Evolutionary conservation across 2,113 vertebrate genomes (phyloP), one percentile per base, ranked within the genome.

Genomic region (Cygnus atratus): DNA sequence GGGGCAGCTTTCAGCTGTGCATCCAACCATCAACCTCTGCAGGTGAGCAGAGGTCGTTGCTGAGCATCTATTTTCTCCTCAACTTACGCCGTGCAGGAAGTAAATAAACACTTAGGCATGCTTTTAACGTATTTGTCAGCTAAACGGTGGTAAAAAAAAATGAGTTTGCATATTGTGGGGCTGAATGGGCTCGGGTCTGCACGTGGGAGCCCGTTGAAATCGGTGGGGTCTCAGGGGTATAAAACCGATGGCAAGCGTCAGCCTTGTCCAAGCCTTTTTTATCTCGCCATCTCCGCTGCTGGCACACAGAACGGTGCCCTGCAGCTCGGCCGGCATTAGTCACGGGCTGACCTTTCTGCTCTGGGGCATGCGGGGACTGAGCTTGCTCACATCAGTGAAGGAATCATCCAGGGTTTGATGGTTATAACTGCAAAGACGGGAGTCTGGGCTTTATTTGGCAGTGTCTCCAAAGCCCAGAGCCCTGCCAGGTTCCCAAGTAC

Each of bases 11-110:
- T 92, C 91, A 95, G 91, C 92, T 95, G 96, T 63, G 84, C 91
- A 68, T 33, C 91, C 83, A 35, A 84, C 35, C 96, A 65, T 63
- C 80, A 57, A 68, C 66, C 70, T 77, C 84, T 89, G 96, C 95
- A 96, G 95, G 95, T 97, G 96, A 96, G 94, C 89, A 43, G 41
- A 87, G 75, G 87, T 91, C 93, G 95, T 97, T 97, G 94, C 93
- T 84, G 62, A 57, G 84, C 81, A 55, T 67, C 84, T 95, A 25
- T 89, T 92, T 92, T 89, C 25, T 61, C 44, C 82, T 65, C 21
- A 3, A 41, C 39, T 88, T 85, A 7, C 2, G 3, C 71, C 1
- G 25, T 7, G 78, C 96, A 97, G 95, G 96, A 97, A 96, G 89
- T 92, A 85, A 95, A 93, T 19, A 91, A 91, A 81, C 74, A 13